Evolutionary conservation across 2,113 vertebrate species (phyloP).

Genomic region (Chunga burmeisteri): DNA sequence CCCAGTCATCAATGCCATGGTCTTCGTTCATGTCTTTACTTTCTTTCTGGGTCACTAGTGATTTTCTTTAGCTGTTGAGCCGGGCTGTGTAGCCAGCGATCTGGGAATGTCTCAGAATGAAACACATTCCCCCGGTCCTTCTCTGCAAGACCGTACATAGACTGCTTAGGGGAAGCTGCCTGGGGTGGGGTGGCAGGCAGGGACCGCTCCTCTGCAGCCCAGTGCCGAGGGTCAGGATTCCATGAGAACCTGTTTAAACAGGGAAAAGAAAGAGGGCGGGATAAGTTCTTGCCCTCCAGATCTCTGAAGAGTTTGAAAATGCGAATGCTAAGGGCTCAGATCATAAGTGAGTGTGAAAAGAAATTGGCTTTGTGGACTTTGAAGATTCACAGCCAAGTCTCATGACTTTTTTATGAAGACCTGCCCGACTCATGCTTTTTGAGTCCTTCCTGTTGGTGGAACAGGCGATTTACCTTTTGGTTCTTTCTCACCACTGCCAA

Average conservation of each 20-base stretch:
- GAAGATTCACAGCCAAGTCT: neutral
- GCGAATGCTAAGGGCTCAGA: neutral
- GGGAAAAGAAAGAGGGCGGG: neutral
- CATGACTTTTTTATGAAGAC: neutral
- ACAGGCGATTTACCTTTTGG: neutral
- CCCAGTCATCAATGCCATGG: too few relatives aligned
- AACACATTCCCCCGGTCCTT: neutral
- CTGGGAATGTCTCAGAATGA: neutral
- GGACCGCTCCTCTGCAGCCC: neutral
- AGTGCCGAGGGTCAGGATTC: neutral
- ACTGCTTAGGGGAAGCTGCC: neutral
- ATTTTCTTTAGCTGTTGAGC: neutral
- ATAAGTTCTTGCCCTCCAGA: neutral
- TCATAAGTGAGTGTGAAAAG: neutral
- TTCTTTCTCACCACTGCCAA: neutral
- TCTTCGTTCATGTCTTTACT: neutral
- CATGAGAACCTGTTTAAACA: neutral
- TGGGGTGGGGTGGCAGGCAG: neutral
- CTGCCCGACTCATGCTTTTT: neutral
- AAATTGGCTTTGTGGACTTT: neutral
- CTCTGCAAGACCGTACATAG: neutral
- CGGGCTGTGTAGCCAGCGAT: neutral
- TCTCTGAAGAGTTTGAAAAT: neutral
- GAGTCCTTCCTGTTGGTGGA: neutral
- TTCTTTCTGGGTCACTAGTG: neutral